A percentile compares a stretch with the other conserved stretches of the same genome.
phyloP scores from a whole-genome alignment of 2,113 vertebrate species.

The Hystrix brachyura region DNA sequence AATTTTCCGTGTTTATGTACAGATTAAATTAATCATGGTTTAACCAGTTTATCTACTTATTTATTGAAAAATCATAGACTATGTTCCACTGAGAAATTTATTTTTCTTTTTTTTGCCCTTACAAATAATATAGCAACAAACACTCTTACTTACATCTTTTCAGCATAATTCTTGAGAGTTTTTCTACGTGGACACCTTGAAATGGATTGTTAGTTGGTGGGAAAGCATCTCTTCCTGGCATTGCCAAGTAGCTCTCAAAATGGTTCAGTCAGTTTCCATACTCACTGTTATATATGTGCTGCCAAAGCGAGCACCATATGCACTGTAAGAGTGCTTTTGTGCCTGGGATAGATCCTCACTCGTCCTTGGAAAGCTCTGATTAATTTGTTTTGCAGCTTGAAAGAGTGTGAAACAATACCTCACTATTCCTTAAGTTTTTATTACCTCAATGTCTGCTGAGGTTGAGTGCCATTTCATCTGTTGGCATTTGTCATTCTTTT shows the following conservation, averaged over 20 bases:
- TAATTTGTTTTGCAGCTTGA: background rate
- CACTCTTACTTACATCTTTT: background rate
- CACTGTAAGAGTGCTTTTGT: background rate
- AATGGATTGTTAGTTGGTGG: background rate
- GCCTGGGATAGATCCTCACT: background rate
- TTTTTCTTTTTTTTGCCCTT: background rate
- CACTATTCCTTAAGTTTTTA: background rate
- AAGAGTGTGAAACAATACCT: background rate
- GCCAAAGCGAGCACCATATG: no score
- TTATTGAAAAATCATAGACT: slow-evolving; percentile 33
- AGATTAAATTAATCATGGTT: background rate
- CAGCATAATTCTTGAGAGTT: background rate
- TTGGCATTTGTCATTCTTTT: background rate
- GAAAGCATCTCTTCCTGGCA: background rate
- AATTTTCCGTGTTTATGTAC: background rate
- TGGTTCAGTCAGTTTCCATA: background rate
- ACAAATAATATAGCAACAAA: background rate
- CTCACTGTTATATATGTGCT: background rate
- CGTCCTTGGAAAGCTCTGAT: background rate
- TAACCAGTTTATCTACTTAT: background rate
- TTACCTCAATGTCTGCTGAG: background rate
- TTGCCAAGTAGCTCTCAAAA: background rate
- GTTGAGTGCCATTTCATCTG: background rate
- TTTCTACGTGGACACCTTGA: background rate
- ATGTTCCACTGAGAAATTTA: background rate